Conservation (phyloP, 2,113 vertebrate species). For the Anser cygnoides region DNA sequence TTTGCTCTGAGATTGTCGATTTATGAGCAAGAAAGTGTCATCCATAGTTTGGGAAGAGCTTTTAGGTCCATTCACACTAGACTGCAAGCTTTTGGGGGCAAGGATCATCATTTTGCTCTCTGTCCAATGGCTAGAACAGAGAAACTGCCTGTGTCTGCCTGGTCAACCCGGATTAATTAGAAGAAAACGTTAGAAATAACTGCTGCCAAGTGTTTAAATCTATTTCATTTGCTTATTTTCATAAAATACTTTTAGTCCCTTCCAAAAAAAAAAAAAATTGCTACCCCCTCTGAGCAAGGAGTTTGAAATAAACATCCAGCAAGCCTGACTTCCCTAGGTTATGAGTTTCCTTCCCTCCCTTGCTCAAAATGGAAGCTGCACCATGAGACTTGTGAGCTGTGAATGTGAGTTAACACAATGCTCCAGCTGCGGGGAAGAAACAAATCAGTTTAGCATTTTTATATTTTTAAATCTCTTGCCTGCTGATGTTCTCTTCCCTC, state of each 20-base stretch:
- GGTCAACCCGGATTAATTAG: not conserved
- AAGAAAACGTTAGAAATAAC: not conserved
- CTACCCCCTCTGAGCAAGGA: not conserved
- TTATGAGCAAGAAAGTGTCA: not conserved
- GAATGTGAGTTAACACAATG: not conserved
- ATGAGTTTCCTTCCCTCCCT: not conserved
- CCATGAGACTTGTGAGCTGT: not conserved
- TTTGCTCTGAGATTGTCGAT: not conserved
- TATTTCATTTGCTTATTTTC: not conserved
- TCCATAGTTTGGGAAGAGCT: not conserved
- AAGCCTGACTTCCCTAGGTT: not conserved
- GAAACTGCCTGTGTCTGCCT: not conserved
- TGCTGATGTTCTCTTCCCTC: constrained; percentile 25
- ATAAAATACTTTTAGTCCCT: not conserved
- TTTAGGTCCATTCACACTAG: not conserved
- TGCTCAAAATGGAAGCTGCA: not conserved
- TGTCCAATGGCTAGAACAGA: not conserved
- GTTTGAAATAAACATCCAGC: not conserved
- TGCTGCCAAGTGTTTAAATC: not conserved
- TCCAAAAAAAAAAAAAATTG: not conserved
- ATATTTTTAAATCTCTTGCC: constrained; percentile 25
- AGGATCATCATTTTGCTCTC: not conserved
- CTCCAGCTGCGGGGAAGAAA: constrained; percentile 15
- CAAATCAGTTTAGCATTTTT: constrained; percentile 39
- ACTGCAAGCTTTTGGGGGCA: not conserved